Conservation (phyloP, 92 coral and sea anemone genomes). For the Phenganax subtilis region DNA sequence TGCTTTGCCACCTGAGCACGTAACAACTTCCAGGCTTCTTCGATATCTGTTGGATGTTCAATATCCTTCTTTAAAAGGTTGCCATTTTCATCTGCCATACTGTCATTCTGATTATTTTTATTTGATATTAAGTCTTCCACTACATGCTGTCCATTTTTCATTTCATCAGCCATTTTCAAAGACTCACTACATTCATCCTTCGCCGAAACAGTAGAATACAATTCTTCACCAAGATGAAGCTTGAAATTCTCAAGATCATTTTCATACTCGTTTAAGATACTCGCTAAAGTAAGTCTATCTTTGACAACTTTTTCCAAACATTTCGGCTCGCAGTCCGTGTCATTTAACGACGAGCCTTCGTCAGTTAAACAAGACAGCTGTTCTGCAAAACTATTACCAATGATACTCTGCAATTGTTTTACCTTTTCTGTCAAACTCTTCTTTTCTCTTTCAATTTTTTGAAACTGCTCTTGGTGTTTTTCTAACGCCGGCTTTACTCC, state of each 20-base stretch:
- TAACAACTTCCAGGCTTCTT: constrained; percentile 41
- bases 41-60: constrained; percentile 65
- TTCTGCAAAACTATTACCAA: constrained; percentile 18
- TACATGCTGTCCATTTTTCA: background rate
- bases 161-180: background rate
- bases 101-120: background rate
- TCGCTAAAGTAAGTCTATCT: constrained; percentile 12
- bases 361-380: background rate
- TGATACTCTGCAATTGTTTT: background rate
- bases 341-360: background rate
- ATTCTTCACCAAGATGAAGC: constrained; percentile 1
- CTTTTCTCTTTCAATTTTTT: background rate
- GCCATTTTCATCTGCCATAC: constrained; percentile 13
- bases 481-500: constrained; percentile 23
- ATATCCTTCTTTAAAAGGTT: constrained; percentile 60
- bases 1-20: constrained; percentile 4
- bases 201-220: background rate
- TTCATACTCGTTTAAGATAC: constrained; percentile 13
- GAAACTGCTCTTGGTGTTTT: background rate
- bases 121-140: background rate
- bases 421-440: background rate
- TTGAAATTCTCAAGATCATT: constrained; percentile 6
- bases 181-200: background rate
- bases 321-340: background rate
- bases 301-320: background rate